phyloP scores from a whole-genome alignment of 2,113 vertebrate genomes.

The Malurus elegans region DNA sequence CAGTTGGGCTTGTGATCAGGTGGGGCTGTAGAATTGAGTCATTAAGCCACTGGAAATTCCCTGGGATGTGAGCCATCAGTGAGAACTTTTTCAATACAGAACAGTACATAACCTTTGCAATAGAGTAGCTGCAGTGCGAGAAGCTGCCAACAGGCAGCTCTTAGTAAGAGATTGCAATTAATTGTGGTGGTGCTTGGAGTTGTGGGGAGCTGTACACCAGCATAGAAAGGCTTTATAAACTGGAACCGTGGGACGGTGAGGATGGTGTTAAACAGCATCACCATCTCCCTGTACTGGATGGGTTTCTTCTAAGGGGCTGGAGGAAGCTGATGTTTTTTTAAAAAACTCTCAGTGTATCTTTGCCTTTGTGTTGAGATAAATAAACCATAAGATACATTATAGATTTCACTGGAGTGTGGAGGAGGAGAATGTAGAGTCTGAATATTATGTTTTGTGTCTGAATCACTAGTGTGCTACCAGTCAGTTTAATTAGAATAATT shows the following conservation, averaged over 20 bases:
- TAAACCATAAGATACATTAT: neutral
- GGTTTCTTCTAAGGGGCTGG: neutral
- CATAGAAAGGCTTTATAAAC: neutral
- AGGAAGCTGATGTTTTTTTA: neutral
- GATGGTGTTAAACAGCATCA: neutral
- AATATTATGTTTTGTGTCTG: constrained; percentile 58
- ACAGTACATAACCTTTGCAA: neutral
- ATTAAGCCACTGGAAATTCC: neutral
- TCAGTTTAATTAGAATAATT: constrained; percentile 65
- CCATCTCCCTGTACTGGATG: neutral
- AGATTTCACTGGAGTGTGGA: constrained; percentile 9
- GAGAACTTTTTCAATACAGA: neutral
- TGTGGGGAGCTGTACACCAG: neutral
- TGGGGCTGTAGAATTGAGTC: too few species aligned
- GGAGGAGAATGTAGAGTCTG: constrained; percentile 47
- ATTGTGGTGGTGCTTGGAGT: neutral
- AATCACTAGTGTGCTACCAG: constrained; percentile 48
- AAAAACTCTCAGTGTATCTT: neutral
- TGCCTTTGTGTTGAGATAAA: constrained; percentile 1
- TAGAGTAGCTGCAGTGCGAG: rapidly evolving
- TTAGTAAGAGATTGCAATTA: neutral
- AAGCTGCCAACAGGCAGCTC: neutral
- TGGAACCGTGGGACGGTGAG: neutral
- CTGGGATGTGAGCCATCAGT: neutral
- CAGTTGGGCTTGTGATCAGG: neutral